phyloP scores from a whole-genome alignment of 2,113 vertebrate genomes.

The Gorsachius goisagi region DNA sequence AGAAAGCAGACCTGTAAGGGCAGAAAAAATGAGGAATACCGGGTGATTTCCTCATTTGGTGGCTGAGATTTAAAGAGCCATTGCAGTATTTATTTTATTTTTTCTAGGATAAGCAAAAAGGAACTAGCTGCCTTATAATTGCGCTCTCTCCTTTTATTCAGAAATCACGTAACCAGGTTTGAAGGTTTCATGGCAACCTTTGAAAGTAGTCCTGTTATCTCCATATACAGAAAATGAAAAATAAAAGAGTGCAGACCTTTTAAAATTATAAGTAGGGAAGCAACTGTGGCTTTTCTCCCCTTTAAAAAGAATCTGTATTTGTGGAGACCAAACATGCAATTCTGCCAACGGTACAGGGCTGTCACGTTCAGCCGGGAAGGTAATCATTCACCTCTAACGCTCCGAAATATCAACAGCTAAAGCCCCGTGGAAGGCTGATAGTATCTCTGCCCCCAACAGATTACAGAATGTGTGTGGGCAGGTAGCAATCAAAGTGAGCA shows the following conservation, averaged over 20 bases:
- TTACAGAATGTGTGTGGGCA: background rate
- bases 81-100: background rate
- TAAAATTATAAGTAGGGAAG: background rate
- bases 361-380: background rate
- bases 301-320: background rate
- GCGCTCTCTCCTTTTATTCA: background rate
- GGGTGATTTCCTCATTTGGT: background rate
- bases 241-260: background rate
- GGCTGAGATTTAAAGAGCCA: background rate
- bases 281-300: background rate
- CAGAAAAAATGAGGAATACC: background rate
- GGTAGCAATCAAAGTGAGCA: background rate
- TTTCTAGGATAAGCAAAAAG: background rate
- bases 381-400: background rate
- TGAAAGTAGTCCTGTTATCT: background rate
- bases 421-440: background rate
- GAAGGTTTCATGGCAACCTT: background rate
- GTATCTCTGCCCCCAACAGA: background rate
- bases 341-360: background rate
- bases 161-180: background rate
- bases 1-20: background rate
- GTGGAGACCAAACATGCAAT: background rate
- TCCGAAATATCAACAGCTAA: background rate
- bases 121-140: background rate
- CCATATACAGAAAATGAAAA: background rate